These are phyloP conservation scores for Anthoscopus minutus DNA, from an alignment of 2,113 vertebrate genomes.

Conservation along the genomic window DNA sequence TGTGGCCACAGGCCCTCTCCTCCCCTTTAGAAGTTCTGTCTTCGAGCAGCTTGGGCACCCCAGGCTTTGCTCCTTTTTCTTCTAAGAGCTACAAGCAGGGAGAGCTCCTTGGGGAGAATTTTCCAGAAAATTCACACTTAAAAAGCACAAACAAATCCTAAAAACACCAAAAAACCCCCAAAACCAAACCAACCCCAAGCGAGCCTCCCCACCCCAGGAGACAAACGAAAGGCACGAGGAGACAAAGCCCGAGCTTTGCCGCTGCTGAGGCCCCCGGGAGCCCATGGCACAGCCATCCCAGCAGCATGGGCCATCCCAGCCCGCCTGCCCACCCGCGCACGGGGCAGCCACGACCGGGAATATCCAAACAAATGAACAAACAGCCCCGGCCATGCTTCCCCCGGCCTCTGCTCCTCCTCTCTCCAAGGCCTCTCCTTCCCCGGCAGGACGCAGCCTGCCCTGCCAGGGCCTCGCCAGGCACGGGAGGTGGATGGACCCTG, in stretches of 20 bases:
- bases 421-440: conserved; percentile 16
- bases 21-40: neutral
- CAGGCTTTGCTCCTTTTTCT: neutral
- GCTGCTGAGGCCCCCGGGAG: neutral
- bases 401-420: conserved; percentile 31
- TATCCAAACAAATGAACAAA: neutral
- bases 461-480: neutral
- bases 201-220: neutral
- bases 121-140: conserved; percentile 18
- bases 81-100: neutral
- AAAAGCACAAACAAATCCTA: neutral
- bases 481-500: conserved; percentile 25
- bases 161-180: neutral
- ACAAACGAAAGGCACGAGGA: neutral
- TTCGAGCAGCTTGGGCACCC: neutral
- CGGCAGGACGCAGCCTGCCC: neutral
- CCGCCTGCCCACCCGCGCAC: neutral
- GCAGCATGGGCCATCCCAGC: neutral
- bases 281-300: neutral
- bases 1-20: neutral
- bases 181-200: neutral
- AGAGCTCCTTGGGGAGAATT: neutral
- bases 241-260: neutral
- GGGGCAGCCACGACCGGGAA: neutral
- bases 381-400: conserved; percentile 24